Percentiles rank a stretch among this genome's conserved stretches.
phyloP scores from a whole-genome alignment of 2,113 vertebrate species.

The Equus przewalskii region DNA sequence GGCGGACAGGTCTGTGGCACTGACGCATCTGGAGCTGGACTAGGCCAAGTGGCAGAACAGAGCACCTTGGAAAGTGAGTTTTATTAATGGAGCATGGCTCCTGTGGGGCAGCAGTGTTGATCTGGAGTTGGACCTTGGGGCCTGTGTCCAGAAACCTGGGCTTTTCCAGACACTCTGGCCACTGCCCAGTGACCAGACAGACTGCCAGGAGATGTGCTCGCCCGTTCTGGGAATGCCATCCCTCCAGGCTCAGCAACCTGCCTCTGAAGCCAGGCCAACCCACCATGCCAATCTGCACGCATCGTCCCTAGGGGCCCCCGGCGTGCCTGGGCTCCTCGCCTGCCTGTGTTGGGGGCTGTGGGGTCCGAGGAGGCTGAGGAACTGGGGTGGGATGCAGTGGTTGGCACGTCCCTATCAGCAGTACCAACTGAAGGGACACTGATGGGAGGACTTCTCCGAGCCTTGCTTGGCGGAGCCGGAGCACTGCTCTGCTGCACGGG shows the following conservation, averaged over 20 bases:
- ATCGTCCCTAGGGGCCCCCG: no score
- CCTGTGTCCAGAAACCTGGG: background rate
- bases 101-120: rapidly evolving
- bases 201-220: background rate
- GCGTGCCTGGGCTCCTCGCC: background rate
- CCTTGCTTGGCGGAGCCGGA: rapidly evolving
- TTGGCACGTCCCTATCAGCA: background rate
- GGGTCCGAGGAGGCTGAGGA: background rate
- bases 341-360: background rate
- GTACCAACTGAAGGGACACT: rapidly evolving
- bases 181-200: background rate
- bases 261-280: background rate
- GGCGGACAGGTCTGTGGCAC: no score
- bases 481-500: rapidly evolving
- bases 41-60: rapidly evolving
- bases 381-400: background rate
- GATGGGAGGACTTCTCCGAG: background rate
- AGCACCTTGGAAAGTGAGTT: background rate
- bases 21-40: background rate
- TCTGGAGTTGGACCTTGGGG: background rate
- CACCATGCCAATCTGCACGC: rapidly evolving
- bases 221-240: background rate
- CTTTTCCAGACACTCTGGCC: background rate
- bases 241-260: background rate
- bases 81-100: rapidly evolving